A percentile compares a stretch with the other conserved stretches of the same genome.
phyloP scores from a whole-genome alignment of 2,888 invertebrate genomes.

The Chloromyia formosa region DNA sequence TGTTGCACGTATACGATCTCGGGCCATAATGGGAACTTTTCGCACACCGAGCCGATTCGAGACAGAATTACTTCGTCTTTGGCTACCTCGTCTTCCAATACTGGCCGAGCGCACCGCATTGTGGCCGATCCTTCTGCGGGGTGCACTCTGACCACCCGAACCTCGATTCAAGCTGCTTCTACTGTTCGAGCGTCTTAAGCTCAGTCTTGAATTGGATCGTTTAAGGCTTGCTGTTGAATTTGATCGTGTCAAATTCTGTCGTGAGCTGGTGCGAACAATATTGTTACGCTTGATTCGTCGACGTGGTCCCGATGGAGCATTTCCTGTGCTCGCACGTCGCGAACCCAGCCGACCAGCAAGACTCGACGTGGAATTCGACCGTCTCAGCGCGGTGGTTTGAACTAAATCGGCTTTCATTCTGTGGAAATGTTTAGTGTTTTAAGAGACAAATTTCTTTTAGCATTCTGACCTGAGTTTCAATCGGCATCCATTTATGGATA shows the following conservation, averaged over 20 bases:
- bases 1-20: conserved; percentile 25
- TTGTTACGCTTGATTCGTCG: conserved; percentile 42
- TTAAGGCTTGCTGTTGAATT: conserved; percentile 47
- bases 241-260: conserved; percentile 44
- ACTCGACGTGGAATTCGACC: conserved; percentile 56
- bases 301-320: conserved; percentile 54
- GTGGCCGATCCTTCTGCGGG: conserved; percentile 3
- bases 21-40: conserved; percentile 23
- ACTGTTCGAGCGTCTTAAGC: conserved; percentile 9
- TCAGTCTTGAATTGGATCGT: conserved; percentile 43
- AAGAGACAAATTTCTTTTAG: conserved; percentile 51
- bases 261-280: conserved; percentile 24
- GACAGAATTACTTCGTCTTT: conserved; percentile 43
- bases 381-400: conserved; percentile 54
- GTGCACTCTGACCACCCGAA: neutral
- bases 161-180: neutral
- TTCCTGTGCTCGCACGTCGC: conserved; percentile 54
- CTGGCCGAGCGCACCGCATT: neutral
- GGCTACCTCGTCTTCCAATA: conserved; percentile 15
- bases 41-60: conserved; percentile 44
- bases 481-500: conserved; percentile 5
- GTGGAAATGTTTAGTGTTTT: conserved; percentile 51
- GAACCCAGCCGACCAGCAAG: conserved; percentile 57
- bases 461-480: conserved; percentile 13
- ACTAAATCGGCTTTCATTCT: conserved; percentile 64